Percentiles rank a stretch among this genome's conserved stretches.
Conservation (phyloP, 1,140 invertebrate species). For the Polypedilum pembai region DNA sequence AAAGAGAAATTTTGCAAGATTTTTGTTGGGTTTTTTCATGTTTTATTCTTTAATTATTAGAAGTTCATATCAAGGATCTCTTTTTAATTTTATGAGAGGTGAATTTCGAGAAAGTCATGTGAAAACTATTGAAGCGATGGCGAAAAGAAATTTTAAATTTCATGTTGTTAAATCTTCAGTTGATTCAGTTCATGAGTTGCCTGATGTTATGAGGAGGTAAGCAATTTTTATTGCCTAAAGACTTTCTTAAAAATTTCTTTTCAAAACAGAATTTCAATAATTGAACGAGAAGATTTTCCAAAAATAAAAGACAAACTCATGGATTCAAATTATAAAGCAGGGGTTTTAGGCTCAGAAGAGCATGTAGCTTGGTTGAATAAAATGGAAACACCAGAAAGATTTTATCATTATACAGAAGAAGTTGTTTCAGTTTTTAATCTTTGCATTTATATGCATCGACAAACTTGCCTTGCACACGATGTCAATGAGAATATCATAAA, state of each 20-base stretch:
- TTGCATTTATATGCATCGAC: neutral
- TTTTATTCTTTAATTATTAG: neutral
- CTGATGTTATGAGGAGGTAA: neutral
- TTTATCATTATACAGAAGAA: neutral
- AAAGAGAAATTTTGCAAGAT: neutral
- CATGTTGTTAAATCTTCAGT: neutral
- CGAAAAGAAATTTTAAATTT: neutral
- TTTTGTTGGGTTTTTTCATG: neutral
- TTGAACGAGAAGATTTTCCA: neutral
- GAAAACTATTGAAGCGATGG: neutral
- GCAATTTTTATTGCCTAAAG: too few relatives aligned
- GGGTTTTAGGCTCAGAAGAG: neutral
- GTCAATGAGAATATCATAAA: neutral
- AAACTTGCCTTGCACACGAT: neutral
- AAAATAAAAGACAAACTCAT: neutral
- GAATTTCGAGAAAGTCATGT: neutral
- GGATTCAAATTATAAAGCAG: neutral
- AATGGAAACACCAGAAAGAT: neutral
- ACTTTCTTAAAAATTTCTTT: too few relatives aligned
- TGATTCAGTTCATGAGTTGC: neutral
- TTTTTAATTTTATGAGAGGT: constrained; percentile 10
- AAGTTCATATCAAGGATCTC: neutral
- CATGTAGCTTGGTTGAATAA: neutral
- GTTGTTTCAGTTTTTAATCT: neutral
- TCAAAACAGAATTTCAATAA: neutral